Base-by-base conservation (phyloP, 2,113 vertebrate species). In the Microcebus murinus region DNA sequence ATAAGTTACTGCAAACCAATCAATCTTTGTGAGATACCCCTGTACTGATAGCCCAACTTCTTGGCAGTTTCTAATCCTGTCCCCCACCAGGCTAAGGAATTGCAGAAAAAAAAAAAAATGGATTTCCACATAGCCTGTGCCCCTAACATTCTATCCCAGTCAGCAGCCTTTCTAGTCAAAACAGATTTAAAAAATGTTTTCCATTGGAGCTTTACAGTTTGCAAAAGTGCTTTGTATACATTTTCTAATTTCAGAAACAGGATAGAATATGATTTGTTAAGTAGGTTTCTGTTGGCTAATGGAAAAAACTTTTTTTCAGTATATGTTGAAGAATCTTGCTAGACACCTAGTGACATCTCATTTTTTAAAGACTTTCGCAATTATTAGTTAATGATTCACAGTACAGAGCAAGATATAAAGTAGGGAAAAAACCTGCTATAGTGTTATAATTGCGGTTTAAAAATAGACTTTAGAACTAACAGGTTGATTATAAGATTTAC, bases 401-500 rank as follows among this genome's bases (percentile, higher is more conserved):
- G 45, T 94, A 68, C 63, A 94, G 82, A 91, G 88, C 86, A 89
- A 91, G 73, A 88, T 90, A 80, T 68, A 83, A 90, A 82, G 74
- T 67, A 92, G 76, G 79, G 45, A 45, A 73, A 86, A 96, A 21
- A 61, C 55, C 55, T 87, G 52, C 45, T 81, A 20, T 55, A 50
- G 79, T 70, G 80, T 93, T 95, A 55, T 4, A 87, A 87, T 88
- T 95, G 65, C 80, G 84, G 65, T 77, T 96, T 93, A 96, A 96
- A 96, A 94, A 81, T 81, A 97, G 80, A 94, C 67, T 90, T 96
- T 96, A 96, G 74, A 96, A 93, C 14, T 92, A 94, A 96, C 59
- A 92, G 88, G 82, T 94, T 96, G 90, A 90, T 96, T 95, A 77
- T 85, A 96, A 92, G 87, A 95, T 96, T 97, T 96, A 90, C 86